These are phyloP conservation scores for Aphelinus certus DNA, from an alignment of 1,140 invertebrate genomes.

Conservation along the genomic window DNA sequence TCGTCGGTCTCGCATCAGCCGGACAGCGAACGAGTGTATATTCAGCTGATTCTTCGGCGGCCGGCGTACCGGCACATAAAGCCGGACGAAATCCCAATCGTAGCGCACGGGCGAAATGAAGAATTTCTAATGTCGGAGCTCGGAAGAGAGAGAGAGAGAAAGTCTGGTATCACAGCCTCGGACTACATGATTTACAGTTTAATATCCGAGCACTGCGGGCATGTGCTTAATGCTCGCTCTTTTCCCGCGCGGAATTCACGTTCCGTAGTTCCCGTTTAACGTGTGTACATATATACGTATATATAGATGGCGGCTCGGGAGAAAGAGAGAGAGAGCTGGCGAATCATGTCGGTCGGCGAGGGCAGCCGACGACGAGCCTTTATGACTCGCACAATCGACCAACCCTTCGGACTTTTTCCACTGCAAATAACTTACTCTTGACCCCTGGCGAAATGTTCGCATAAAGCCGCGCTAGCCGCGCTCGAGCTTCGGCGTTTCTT, in stretches of 20 bases:
- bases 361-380: neutral
- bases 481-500: no score
- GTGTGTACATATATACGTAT: neutral
- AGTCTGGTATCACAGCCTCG: no score
- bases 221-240: neutral
- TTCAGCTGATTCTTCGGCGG: no score
- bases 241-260: neutral
- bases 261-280: neutral
- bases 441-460: slow-evolving; percentile 13
- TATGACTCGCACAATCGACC: slow-evolving; percentile 17
- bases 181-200: slow-evolving; percentile 2
- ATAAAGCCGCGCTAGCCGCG: neutral
- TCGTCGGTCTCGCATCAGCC: no score
- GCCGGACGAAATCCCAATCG: no score
- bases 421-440: slow-evolving; percentile 26
- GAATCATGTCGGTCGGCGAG: no score
- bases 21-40: no score
- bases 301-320: neutral
- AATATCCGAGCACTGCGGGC: neutral
- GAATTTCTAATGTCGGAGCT: no score
- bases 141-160: no score
- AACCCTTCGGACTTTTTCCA: slow-evolving; percentile 1
- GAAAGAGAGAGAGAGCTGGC: no score
- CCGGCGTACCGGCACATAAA: no score
- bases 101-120: no score